Evolutionary conservation across 2,888 invertebrate genomes (phyloP).

Genomic region (Drosophila limbata): DNA sequence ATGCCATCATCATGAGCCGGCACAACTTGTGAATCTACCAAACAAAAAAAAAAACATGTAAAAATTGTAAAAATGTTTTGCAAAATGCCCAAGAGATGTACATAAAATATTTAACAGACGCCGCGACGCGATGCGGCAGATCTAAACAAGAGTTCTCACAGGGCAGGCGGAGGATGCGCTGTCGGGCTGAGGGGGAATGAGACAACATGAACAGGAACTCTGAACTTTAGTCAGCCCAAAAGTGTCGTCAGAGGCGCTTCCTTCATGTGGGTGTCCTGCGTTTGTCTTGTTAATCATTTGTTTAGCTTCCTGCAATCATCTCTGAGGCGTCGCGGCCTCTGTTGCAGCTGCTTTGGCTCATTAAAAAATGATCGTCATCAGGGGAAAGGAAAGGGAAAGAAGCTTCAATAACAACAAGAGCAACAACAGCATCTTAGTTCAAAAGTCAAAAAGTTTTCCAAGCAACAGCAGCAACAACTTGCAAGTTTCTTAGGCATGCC

Average conservation of each 20-base stretch:
- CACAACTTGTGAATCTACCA: slow-evolving; percentile 59
- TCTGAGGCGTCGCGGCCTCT: slow-evolving; percentile 34
- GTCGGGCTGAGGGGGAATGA: neutral
- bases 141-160: neutral
- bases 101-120: slow-evolving; percentile 85
- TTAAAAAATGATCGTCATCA: slow-evolving; percentile 67
- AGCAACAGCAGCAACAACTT: slow-evolving; percentile 42
- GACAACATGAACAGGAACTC: neutral
- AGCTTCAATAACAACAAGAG: slow-evolving; percentile 49
- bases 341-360: slow-evolving; percentile 44
- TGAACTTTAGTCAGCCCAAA: slow-evolving; percentile 39
- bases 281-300: slow-evolving; percentile 72
- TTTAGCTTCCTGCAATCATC: slow-evolving; percentile 65
- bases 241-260: slow-evolving; percentile 35
- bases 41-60: slow-evolving; percentile 43
- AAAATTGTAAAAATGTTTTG: slow-evolving; percentile 74
- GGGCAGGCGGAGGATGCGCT: neutral
- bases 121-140: slow-evolving; percentile 21
- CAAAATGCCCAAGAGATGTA: slow-evolving; percentile 82
- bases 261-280: slow-evolving; percentile 48
- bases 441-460: slow-evolving; percentile 41
- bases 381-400: slow-evolving; percentile 26
- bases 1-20: slow-evolving; percentile 64
- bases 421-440: slow-evolving; percentile 5
- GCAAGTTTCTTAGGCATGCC: slow-evolving; percentile 51